phyloP scores from a whole-genome alignment of 1,140 invertebrate genomes.

The Polypedilum pembai region DNA sequence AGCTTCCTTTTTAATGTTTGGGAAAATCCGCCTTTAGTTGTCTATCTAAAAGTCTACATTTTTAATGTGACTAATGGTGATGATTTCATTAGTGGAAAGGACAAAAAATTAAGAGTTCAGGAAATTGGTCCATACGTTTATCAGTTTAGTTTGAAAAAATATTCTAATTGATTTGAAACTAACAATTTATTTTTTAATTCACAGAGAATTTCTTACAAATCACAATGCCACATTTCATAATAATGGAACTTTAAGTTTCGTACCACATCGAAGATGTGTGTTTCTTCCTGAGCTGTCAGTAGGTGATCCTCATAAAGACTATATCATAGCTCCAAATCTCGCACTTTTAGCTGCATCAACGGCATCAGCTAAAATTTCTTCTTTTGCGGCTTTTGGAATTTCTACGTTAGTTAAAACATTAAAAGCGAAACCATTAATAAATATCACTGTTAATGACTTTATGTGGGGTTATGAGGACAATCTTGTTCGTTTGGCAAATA shows the following conservation, averaged over 20 bases:
- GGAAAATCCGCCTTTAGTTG: slow-evolving; percentile 58
- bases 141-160: slow-evolving; percentile 51
- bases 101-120: slow-evolving; percentile 58
- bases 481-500: slow-evolving; percentile 59
- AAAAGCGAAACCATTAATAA: slow-evolving; percentile 60
- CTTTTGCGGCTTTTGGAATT: slow-evolving; percentile 47
- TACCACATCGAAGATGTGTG: slow-evolving; percentile 55
- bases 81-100: slow-evolving; percentile 58
- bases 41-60: slow-evolving; percentile 67
- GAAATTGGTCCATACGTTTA: slow-evolving; percentile 84
- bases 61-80: slow-evolving; percentile 78
- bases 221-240: slow-evolving; percentile 58
- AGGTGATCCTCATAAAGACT: slow-evolving; percentile 55
- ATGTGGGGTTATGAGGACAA: slow-evolving; percentile 81
- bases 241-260: slow-evolving; percentile 70
- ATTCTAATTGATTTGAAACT: not conserved
- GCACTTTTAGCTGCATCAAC: slow-evolving; percentile 56
- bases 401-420: slow-evolving; percentile 53
- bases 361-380: slow-evolving; percentile 35
- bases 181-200: slow-evolving; percentile 32
- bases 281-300: slow-evolving; percentile 63
- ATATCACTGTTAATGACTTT: slow-evolving; percentile 62
- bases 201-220: slow-evolving; percentile 61
- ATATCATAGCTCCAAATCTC: slow-evolving; percentile 65
- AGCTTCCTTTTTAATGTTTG: slow-evolving; percentile 56